These are phyloP conservation scores for Pseudobourletiella spinata DNA, from an alignment of 1,140 invertebrate species.

Conservation along the genomic window DNA sequence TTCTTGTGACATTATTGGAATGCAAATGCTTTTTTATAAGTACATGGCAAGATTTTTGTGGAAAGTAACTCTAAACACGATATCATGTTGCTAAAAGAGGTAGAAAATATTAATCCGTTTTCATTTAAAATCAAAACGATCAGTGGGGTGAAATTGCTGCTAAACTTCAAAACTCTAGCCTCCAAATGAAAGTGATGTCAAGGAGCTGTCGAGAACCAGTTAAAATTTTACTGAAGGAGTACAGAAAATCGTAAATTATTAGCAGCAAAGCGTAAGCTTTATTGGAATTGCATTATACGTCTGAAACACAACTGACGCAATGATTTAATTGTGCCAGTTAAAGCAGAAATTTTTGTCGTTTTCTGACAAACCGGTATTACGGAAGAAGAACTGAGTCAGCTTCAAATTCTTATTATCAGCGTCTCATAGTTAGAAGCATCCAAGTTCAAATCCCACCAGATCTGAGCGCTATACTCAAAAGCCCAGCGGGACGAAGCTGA, in stretches of 20 bases:
- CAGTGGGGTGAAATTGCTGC: background rate
- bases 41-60: background rate
- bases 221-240: background rate
- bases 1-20: too few species aligned
- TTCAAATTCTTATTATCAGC: background rate
- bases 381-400: background rate
- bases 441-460: background rate
- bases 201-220: background rate
- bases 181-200: background rate
- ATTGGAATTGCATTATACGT: background rate
- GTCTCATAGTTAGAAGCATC: background rate
- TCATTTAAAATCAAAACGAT: background rate
- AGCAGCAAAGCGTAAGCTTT: background rate
- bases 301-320: background rate
- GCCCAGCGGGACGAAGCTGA: background rate
- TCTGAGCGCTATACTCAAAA: background rate
- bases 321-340: background rate
- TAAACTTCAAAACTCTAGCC: background rate
- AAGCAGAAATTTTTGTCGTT: too few species aligned
- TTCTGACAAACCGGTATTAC: background rate
- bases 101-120: background rate
- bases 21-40: too few species aligned
- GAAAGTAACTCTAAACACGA: background rate
- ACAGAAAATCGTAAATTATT: background rate
- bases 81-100: background rate